phyloP scores from a whole-genome alignment of 2,797 vertebrate species.

The Columba guinea region DNA sequence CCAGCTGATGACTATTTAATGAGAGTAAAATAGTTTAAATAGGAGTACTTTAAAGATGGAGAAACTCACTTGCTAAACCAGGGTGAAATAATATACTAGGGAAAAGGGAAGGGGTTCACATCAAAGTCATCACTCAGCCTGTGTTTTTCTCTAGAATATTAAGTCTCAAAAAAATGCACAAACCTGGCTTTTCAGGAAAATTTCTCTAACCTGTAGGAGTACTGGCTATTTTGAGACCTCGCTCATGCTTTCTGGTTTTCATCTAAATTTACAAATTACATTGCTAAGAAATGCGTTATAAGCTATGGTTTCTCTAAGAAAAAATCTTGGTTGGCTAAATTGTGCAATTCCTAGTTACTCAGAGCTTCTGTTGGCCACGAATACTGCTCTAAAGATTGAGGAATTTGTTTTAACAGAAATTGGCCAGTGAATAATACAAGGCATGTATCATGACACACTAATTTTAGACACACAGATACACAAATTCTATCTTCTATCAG shows the following conservation, averaged over 20 bases:
- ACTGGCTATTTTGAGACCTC: background rate
- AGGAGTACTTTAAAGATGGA: background rate
- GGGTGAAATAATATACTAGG: background rate
- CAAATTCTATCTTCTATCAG: background rate
- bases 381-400: background rate
- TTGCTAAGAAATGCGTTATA: background rate
- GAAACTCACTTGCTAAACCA: background rate
- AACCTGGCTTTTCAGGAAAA: background rate
- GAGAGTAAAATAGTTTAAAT: background rate
- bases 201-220: background rate
- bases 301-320: background rate
- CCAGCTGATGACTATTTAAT: background rate
- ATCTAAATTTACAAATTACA: background rate
- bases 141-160: background rate
- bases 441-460: background rate
- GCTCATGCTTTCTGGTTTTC: background rate
- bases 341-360: background rate
- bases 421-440: background rate
- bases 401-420: background rate
- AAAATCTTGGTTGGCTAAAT: background rate
- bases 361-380: background rate
- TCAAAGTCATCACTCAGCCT: background rate
- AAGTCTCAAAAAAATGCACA: background rate
- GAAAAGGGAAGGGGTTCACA: background rate
- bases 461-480: background rate